Base-by-base conservation (phyloP, 2,113 vertebrate species). In the Psittacula cyanocephala region DNA sequence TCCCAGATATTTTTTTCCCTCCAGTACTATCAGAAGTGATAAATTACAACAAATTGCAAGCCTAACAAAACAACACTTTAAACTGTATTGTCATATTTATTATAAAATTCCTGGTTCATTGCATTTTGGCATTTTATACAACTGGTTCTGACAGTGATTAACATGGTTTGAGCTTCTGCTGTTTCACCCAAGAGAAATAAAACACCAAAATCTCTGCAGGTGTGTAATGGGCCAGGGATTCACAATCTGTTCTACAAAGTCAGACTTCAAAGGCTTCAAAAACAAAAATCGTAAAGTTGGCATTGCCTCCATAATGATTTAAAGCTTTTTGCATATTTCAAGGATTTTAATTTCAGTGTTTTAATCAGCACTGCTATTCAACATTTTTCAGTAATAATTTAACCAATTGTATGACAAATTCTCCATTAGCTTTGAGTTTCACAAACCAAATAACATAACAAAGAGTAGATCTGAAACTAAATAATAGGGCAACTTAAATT, bases 131-230 rank as follows among this genome's bases (percentile, higher is more conserved):
- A 98, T 98, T 98, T 98, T 98, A 96, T 98, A 98, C 98, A 98
- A 98, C 97, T 98, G 97, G 98, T 98, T 98, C 98, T 98, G 98
- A 98, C 98, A 98, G 96, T 98, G 98, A 98, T 98, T 98, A 98
- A 98, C 98, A 98, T 93, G 97, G 96, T 97, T 98, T 96, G 95
- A 97, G 98, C 97, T 97, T 98, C 95, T 95, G 96, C 96, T 97
- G 97, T 96, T 98, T 97, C 97, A 98, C 98, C 98, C 98, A 98
- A 96, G 98, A 98, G 98, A 98, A 98, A 98, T 98, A 98, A 98
- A 98, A 98, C 97, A 98, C 97, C 95, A 97, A 97, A 98, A 97
- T 98, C 98, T 97, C 98, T 49, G 97, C 98, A 98, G 98, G 98
- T 98, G 98, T 97, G 98, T 98, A 98, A 98, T 98, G 98, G 98